Evolutionary conservation across 1,140 invertebrate species (phyloP).

Genomic region (Belonocnema kinseyi): DNA sequence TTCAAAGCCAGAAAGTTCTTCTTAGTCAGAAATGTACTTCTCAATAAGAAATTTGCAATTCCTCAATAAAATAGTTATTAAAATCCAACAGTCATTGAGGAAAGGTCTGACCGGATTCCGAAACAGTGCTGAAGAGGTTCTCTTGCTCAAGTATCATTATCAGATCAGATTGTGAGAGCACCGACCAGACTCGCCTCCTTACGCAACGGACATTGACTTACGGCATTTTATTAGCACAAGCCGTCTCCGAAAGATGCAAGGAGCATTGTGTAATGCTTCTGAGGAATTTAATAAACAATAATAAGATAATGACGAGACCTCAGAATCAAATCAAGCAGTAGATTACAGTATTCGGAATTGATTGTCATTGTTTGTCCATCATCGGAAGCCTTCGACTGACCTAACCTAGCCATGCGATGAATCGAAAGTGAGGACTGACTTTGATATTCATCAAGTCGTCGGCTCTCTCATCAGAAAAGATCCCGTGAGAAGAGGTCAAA

Average conservation of each 20-base stretch:
- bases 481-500: neutral
- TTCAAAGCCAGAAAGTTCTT: too few species aligned
- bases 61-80: constrained; percentile 31
- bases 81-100: neutral
- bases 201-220: neutral
- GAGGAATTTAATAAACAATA: constrained; percentile 6
- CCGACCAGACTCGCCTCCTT: neutral
- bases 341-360: neutral
- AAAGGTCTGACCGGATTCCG: constrained; percentile 34
- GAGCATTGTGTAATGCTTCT: neutral
- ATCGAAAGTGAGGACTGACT: neutral
- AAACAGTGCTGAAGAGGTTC: constrained; percentile 48
- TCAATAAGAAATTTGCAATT: neutral
- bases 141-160: constrained; percentile 40
- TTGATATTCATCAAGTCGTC: neutral
- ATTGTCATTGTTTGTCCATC: constrained; percentile 1
- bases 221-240: neutral
- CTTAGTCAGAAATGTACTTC: too few species aligned
- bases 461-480: neutral
- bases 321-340: neutral
- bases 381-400: neutral
- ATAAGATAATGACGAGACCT: neutral
- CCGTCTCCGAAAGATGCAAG: neutral
- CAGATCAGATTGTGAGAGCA: constrained; percentile 12
- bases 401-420: neutral